Base-by-base conservation (phyloP, 2,797 vertebrate species). In the Ctenochaetus hawaiiensis region DNA sequence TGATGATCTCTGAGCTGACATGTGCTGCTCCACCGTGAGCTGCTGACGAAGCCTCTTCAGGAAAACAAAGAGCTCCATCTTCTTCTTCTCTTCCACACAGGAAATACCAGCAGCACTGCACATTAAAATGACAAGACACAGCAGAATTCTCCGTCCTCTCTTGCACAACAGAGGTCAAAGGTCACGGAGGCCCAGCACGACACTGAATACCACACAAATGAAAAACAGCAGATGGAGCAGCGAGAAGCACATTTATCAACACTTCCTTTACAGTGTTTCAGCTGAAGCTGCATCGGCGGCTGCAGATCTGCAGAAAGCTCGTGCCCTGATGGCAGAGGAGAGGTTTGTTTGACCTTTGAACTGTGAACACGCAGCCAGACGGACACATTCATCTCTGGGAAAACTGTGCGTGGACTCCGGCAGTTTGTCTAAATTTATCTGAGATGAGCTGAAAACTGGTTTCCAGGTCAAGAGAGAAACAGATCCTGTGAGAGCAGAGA, bases 121-220 rank as follows among this genome's bases (percentile, higher is more conserved):
- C 85, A 89, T 92, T 91, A 92, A 92, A 89, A 86, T 68, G 84
- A 84, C 87, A 78, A 75, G 78, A 83, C 75, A 20, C 87, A 87
- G 90, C 91, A 94, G 77, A 92, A 91, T 61, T 51, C 78, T 60
- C 10, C 17, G 34, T 68, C 53, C 34, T 22, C 63, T 69, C 65
- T 86, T 77, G 65, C 85, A 62, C 84, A 80, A 74, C 76, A 18
- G 60, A 59, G 82, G 88, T 87, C 77, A 78, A 54, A 70, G 71
- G 78, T 82, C 71, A 26, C 8, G 1, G 60, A 64, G 47, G 59
- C 69, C 12, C 20, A 0, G 44, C 56, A 26, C 69, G 74, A 75
- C 70, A 8, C 37, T 20, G 48, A 83, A 72, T 8, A 16, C 56
- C 53, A 26, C 71, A 30, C 7, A 0, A 30, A 16, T 60, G 48